Evolutionary conservation across 92 coral and sea anemone genomes (phyloP).

Genomic region (Chrysogorgia sp.): DNA sequence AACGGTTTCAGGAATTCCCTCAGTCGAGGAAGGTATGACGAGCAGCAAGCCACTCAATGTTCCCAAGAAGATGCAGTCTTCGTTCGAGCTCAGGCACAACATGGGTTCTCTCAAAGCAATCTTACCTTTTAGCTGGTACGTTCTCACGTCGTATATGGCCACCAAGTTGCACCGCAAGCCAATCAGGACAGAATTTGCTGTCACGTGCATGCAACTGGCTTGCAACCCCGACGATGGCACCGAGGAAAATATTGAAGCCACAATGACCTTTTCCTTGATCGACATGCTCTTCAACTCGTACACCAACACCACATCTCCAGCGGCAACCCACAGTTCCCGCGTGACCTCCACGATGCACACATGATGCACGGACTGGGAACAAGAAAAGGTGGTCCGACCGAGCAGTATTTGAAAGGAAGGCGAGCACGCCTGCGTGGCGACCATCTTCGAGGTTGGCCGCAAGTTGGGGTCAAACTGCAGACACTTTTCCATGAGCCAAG

Average conservation of each 20-base stretch:
- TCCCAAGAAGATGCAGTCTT: conserved; percentile 76
- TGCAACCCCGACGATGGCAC: conserved; percentile 40
- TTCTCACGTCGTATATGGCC: conserved; percentile 54
- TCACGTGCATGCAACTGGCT: conserved; percentile 71
- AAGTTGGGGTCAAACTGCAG: conserved; percentile 74
- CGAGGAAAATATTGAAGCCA: conserved; percentile 7
- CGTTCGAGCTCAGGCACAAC: conserved; percentile 74
- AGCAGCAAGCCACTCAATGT: conserved; percentile 72
- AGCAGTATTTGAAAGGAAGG: conserved; percentile 87
- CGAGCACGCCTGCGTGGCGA: conserved; percentile 76
- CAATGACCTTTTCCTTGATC: conserved; percentile 67
- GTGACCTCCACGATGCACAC: conserved; percentile 71
- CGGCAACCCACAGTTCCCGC: conserved; percentile 83
- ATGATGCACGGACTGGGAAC: conserved; percentile 77
- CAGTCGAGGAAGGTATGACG: conserved; percentile 54
- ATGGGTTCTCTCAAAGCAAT: conserved; percentile 68
- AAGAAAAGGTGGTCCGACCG: conserved; percentile 66
- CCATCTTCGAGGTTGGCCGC: conserved; percentile 69
- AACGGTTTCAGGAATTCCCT: conserved; percentile 3
- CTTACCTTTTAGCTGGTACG: conserved; percentile 65
- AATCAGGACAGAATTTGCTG: conserved; percentile 63
- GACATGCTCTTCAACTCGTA: conserved; percentile 69
- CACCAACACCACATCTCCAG: conserved; percentile 71
- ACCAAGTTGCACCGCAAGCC: conserved; percentile 70
- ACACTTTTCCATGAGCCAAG: conserved; percentile 85